These are phyloP conservation scores for Calyptomena viridis DNA, from an alignment of 2,113 vertebrate genomes.

Conservation along the genomic window DNA sequence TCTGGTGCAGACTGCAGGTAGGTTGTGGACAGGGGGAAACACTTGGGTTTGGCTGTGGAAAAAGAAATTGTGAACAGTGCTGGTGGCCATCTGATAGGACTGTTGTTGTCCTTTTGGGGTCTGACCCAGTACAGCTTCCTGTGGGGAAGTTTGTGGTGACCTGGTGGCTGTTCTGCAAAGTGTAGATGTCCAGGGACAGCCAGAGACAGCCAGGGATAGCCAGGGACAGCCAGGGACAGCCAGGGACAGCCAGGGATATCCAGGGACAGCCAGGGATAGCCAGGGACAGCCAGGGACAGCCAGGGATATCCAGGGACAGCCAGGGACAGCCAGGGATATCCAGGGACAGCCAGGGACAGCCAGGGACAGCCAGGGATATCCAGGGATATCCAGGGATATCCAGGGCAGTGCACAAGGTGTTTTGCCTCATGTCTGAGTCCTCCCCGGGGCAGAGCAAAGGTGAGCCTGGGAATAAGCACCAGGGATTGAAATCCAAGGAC, in stretches of 20 bases:
- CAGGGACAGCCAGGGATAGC: neutral
- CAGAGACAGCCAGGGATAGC: neutral
- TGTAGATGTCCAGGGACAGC: neutral
- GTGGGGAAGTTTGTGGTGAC: neutral
- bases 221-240: neutral
- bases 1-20: neutral
- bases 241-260: neutral
- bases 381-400: neutral
- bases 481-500: neutral
- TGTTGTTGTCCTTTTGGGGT: neutral
- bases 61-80: fast-evolving
- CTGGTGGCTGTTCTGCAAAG: neutral
- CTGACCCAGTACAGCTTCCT: neutral
- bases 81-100: neutral
- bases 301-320: neutral
- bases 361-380: neutral
- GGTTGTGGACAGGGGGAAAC: neutral
- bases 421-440: neutral
- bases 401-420: neutral
- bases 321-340: neutral
- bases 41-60: neutral
- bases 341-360: neutral
- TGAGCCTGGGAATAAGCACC: neutral
- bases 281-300: neutral
- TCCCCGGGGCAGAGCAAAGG: neutral